phyloP scores from a whole-genome alignment of 2,797 vertebrate species.

The Carapus acus region DNA sequence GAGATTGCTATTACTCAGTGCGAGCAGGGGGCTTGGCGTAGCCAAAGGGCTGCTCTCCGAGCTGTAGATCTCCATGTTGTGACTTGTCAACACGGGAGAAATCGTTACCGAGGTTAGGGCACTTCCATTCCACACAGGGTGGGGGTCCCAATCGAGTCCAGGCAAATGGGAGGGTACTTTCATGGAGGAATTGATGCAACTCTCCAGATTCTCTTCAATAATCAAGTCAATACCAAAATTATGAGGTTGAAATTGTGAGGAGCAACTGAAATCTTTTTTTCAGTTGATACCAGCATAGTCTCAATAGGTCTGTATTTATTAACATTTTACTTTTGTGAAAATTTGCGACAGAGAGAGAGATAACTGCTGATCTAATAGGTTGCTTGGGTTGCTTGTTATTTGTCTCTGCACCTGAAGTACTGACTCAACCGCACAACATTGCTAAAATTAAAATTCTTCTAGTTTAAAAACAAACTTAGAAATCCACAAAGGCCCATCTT shows the following conservation, averaged over 20 bases:
- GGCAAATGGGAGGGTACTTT: slow-evolving; percentile 59
- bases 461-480: neutral
- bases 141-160: slow-evolving; percentile 62
- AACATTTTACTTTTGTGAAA: too few relatives aligned
- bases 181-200: slow-evolving; percentile 38
- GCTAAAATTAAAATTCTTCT: neutral
- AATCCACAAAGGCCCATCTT: neutral
- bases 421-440: neutral
- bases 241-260: slow-evolving; percentile 23
- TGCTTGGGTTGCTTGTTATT: neutral
- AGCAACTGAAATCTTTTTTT: slow-evolving; percentile 10
- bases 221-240: slow-evolving; percentile 32
- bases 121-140: slow-evolving; percentile 69
- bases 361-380: neutral
- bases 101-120: slow-evolving; percentile 73
- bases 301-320: too few relatives aligned
- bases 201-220: slow-evolving; percentile 21
- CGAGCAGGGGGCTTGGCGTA: slow-evolving; percentile 69
- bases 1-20: slow-evolving; percentile 79
- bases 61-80: slow-evolving; percentile 79
- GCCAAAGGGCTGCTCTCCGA: slow-evolving; percentile 77
- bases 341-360: neutral
- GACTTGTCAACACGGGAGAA: slow-evolving; percentile 78
- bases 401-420: neutral
- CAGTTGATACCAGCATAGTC: too few relatives aligned